Percentiles rank a stretch among this genome's conserved stretches.
phyloP scores from a whole-genome alignment of 2,888 invertebrate species.

The Antheraea assamensis region DNA sequence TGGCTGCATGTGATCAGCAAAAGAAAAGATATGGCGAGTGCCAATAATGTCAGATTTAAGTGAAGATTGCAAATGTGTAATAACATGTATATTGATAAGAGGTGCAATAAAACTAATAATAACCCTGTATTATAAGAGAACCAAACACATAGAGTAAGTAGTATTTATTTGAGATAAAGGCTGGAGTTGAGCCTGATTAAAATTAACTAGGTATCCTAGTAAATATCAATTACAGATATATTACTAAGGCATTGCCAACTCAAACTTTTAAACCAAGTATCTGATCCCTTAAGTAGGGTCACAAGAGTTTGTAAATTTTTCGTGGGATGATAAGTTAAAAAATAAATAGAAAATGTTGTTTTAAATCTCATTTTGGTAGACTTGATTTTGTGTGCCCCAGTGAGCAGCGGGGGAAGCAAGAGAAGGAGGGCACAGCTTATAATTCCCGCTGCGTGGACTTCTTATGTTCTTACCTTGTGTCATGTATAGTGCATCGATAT shows the following conservation, averaged over 20 bases:
- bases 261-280: no score
- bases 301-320: no score
- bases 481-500: no score
- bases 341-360: no score
- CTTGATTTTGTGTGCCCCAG: no score
- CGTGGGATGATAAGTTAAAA: no score
- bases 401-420: no score
- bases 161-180: conserved; percentile 36
- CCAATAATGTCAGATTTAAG: conserved; percentile 27
- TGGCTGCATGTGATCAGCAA: conserved; percentile 33
- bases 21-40: conserved; percentile 30
- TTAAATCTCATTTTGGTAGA: no score
- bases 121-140: conserved; percentile 36
- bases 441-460: no score
- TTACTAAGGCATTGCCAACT: conserved; percentile 9
- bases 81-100: conserved; percentile 31
- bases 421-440: no score
- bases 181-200: conserved; percentile 22
- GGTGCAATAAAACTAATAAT: conserved; percentile 35
- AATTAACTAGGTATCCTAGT: conserved; percentile 17
- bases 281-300: no score
- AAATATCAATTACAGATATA: conserved; percentile 5
- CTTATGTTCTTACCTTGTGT: no score
- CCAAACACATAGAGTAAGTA: conserved; percentile 36
- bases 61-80: conserved; percentile 19